Evolutionary conservation across 2,113 vertebrate genomes (phyloP).

Genomic region (Fukomys damarensis): DNA sequence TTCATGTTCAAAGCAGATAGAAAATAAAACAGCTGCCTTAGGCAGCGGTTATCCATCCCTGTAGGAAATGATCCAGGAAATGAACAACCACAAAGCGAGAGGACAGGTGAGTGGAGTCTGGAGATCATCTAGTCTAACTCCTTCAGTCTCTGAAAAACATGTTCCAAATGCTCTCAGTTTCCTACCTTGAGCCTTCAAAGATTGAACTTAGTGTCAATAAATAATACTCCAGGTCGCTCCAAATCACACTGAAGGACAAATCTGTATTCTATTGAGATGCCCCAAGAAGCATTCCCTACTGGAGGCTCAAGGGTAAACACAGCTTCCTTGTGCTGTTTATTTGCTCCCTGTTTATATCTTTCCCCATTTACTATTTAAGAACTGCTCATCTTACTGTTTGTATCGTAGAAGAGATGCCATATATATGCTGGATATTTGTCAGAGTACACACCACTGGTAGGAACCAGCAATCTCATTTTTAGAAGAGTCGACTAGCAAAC

Average conservation of each 20-base stretch:
- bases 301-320: not conserved
- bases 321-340: not conserved
- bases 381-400: not conserved
- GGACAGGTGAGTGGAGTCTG: not conserved
- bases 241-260: not conserved
- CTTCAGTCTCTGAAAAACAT: not conserved
- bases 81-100: not conserved
- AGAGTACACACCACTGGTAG: not conserved
- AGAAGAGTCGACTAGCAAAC: not conserved
- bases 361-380: not conserved
- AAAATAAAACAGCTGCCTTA: not conserved
- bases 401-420: not conserved
- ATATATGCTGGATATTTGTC: not conserved
- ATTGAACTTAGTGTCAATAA: not conserved
- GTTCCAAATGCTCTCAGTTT: not conserved
- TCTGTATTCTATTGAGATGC: not conserved
- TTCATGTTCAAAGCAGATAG: not conserved
- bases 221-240: not conserved
- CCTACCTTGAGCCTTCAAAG: not conserved
- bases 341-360: not conserved
- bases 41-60: not conserved
- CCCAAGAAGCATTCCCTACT: not conserved
- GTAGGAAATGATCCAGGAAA: not conserved
- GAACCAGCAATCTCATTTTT: not conserved
- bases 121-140: not conserved